Evolutionary conservation across 2,888 invertebrate genomes (phyloP).

Genomic region (Galeruca laticollis): DNA sequence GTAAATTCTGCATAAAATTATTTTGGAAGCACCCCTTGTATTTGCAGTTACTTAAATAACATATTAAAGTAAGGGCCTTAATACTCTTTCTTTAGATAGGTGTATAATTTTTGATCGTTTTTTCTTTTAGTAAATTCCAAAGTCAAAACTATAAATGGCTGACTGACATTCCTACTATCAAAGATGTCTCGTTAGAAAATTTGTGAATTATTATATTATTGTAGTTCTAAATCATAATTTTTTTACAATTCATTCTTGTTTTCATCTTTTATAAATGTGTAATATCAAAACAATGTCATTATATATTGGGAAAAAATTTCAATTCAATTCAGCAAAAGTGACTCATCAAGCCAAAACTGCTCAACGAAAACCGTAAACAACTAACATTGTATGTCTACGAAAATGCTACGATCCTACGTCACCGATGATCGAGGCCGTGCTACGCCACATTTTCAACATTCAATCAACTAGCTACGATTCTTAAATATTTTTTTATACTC

Average conservation of each 20-base stretch:
- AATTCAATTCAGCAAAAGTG: constrained; percentile 20
- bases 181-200: background rate
- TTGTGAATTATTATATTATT: no score
- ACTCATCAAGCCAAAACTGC: constrained; percentile 24
- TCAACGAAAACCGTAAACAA: constrained; percentile 18
- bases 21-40: no score
- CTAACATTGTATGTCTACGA: background rate
- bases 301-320: constrained; percentile 1
- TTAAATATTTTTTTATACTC: constrained; percentile 12
- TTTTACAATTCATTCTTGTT: no score
- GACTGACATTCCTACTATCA: background rate
- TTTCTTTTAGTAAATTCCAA: no score
- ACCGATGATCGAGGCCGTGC: constrained; percentile 26
- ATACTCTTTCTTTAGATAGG: no score
- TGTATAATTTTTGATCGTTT: no score
- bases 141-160: background rate
- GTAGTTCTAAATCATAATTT: no score
- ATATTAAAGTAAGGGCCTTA: no score
- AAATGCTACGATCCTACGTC: constrained; percentile 28
- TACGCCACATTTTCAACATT: constrained; percentile 28
- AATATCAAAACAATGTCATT: background rate
- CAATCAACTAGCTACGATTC: constrained; percentile 16
- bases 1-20: no score
- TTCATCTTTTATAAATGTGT: background rate
- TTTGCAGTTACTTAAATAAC: no score